Base-by-base conservation (phyloP, 2,888 invertebrate genomes). In the Agrochola litura region DNA sequence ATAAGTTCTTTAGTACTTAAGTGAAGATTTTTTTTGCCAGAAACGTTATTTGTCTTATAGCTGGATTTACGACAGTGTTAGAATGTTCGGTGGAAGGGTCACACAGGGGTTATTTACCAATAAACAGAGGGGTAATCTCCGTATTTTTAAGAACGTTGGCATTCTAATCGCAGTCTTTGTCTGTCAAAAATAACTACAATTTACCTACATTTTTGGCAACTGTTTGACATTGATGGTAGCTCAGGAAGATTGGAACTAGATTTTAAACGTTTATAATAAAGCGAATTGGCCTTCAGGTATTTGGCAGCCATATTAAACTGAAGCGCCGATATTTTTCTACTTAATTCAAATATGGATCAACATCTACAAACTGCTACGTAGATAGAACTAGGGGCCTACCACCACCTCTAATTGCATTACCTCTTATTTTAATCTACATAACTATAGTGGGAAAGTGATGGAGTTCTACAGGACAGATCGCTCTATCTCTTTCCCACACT, bases 1-100 rank as follows among this genome's bases (percentile, higher is more conserved):
- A 76, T n/a, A 68, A 19, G 60, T 19, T 37, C 10, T 56, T 68
- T 37, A 37, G 10, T 37, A n/a, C n/a, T n/a, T n/a, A 68, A 58
- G 10, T 10, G 30, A 66, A 46, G 46, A 54, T 22, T 22, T 22
- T 22, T 9, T 54, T 52, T 19, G 1, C 49, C 49, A 6, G 6
- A 19, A 6, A 52, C 19, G 52, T 19, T 52, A 9, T 54, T 54
- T 54, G 22, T 54, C 54, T 22, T 54, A 22, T 54, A 54, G 22
- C 6, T 52, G 54, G n/a, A 22, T n/a, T 22, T 54, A 54, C 54
- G 22, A 9, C 2, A 54, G 9, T 54, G 19, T 54, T 54, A 52
- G 19, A 52, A 52, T 52, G 19, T 19, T 52, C 19, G 22, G 2
- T 54, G 22, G 22, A 10, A 54, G 3, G 54, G 10, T 52, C 22